Percentiles rank a stretch among this genome's conserved stretches.
Evolutionary conservation across 2,888 invertebrate species (phyloP).

Genomic region (Perdita meconis): DNA sequence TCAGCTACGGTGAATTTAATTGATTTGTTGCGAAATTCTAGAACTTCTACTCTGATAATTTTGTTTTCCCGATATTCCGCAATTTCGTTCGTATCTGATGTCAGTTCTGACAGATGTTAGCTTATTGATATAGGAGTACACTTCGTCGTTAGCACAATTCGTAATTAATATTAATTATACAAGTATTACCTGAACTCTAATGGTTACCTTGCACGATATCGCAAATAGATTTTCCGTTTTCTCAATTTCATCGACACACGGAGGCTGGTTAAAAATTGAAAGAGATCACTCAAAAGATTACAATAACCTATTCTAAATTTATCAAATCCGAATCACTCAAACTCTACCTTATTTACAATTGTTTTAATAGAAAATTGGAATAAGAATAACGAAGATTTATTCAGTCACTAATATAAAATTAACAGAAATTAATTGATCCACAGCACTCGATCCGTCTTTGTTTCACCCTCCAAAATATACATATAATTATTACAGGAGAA

Average conservation of each 20-base stretch:
- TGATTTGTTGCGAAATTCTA: neutral
- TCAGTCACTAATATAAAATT: too few species aligned
- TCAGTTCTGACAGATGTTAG: too few species aligned
- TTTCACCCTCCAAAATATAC: too few species aligned
- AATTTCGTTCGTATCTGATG: too few species aligned
- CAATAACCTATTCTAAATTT: neutral
- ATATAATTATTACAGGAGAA: too few species aligned
- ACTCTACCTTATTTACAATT: neutral
- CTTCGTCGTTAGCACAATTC: slow-evolving; percentile 34
- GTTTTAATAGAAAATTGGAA: neutral
- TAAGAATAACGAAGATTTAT: neutral
- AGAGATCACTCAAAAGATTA: neutral
- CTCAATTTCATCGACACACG: slow-evolving; percentile 27
- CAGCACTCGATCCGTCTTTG: too few species aligned
- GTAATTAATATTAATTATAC: slow-evolving; percentile 8
- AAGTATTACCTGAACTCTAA: slow-evolving; percentile 14
- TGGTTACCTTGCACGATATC: slow-evolving; percentile 27
- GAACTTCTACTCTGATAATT: neutral
- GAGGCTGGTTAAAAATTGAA: slow-evolving; percentile 12
- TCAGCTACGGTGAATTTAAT: neutral
- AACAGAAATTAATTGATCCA: too few species aligned
- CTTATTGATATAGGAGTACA: neutral
- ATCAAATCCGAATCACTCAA: neutral
- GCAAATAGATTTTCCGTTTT: neutral
- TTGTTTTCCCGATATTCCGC: neutral